These are phyloP conservation scores for Clanis bilineata DNA, from an alignment of 2,888 invertebrate species.

Conservation along the genomic window DNA sequence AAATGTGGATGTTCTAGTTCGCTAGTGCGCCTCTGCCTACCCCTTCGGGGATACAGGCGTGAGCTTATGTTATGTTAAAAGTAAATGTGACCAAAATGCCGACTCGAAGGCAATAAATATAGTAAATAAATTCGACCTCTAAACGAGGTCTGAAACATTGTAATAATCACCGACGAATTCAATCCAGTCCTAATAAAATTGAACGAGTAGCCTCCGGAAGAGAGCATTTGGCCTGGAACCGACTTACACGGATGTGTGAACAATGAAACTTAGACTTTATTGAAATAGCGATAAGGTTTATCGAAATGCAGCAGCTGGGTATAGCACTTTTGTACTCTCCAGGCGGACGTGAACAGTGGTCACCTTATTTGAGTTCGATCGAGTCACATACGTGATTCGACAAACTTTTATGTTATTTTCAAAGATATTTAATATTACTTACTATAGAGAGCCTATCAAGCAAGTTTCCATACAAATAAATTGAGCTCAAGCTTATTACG, in stretches of 20 bases:
- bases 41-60: too few species aligned
- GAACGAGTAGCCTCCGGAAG: conserved; percentile 60
- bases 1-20: too few species aligned
- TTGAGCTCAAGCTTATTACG: too few species aligned
- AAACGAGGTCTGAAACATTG: conserved; percentile 41
- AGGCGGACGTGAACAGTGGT: conserved; percentile 73
- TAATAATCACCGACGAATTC: conserved; percentile 64
- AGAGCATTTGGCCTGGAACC: conserved; percentile 54
- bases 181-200: conserved; percentile 69
- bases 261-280: conserved; percentile 46
- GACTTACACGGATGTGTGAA: conserved; percentile 28
- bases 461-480: too few species aligned
- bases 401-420: conserved; percentile 77
- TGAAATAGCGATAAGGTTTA: conserved; percentile 31
- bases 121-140: too few species aligned
- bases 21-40: too few species aligned
- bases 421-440: too few species aligned
- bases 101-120: conserved; percentile 13
- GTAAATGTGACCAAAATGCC: neutral
- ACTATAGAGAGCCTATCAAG: too few species aligned
- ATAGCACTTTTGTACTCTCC: conserved; percentile 50
- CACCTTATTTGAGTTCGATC: conserved; percentile 78
- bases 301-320: conserved; percentile 35
- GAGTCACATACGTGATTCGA: conserved; percentile 62
- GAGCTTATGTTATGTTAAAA: too few species aligned